phyloP scores from a whole-genome alignment of 1,140 invertebrate species.

The Drosophila kohkoa region DNA sequence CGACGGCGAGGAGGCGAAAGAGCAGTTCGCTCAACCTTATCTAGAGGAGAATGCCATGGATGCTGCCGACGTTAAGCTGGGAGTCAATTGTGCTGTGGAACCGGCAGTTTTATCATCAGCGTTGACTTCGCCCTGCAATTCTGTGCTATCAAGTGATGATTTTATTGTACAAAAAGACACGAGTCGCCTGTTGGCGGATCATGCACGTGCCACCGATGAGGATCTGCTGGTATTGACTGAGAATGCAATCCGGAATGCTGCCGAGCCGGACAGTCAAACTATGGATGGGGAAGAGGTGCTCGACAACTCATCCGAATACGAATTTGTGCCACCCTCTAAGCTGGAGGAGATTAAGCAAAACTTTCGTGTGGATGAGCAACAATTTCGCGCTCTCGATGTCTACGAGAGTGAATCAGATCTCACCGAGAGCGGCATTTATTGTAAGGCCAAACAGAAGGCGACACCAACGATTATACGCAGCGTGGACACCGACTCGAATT shows the following conservation, averaged over 20 bases:
- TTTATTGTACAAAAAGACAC: conserved; percentile 80
- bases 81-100: conserved; percentile 8
- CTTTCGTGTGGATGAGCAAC: conserved; percentile 72
- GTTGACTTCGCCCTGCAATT: conserved; percentile 65
- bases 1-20: neutral
- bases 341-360: conserved; percentile 62
- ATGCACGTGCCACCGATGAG: conserved; percentile 66
- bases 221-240: conserved; percentile 70
- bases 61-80: conserved; percentile 61
- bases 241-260: conserved; percentile 60
- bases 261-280: neutral
- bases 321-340: conserved; percentile 68
- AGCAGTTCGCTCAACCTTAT: conserved; percentile 13
- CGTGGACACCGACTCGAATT: conserved; percentile 53
- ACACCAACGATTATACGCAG: conserved; percentile 67
- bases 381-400: conserved; percentile 78
- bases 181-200: conserved; percentile 56
- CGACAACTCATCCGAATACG: conserved; percentile 62
- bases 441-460: conserved; percentile 58
- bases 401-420: conserved; percentile 84
- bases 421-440: conserved; percentile 74
- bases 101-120: conserved; percentile 5
- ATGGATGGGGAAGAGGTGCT: neutral
- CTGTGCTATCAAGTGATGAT: conserved; percentile 77
- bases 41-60: conserved; percentile 78